Conservation (phyloP, 2,113 vertebrate species). For the Chiloscyllium plagiosum region DNA sequence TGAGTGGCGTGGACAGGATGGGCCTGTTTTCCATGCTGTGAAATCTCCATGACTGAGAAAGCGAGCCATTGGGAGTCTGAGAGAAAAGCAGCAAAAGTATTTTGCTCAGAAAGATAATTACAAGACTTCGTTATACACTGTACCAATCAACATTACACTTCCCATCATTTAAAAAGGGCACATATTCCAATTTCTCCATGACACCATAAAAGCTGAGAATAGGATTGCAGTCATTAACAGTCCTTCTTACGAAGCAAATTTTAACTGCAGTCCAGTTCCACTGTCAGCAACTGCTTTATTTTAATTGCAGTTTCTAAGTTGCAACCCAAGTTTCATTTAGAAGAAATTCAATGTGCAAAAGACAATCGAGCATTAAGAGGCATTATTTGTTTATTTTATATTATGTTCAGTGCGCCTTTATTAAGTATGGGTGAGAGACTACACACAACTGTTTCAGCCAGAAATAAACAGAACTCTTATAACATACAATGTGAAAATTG, state of each 20-base stretch:
- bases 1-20: too few relatives aligned
- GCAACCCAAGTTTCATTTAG: neutral
- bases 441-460: neutral
- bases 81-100: neutral
- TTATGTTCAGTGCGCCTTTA: neutral
- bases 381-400: neutral
- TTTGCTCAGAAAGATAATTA: neutral
- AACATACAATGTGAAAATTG: neutral
- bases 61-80: neutral
- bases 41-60: neutral
- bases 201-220: neutral
- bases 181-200: neutral
- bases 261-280: neutral
- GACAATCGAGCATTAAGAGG: neutral
- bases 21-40: too few relatives aligned
- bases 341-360: neutral
- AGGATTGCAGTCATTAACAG: neutral
- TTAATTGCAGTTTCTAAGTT: neutral
- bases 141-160: neutral
- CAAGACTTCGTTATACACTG: neutral
- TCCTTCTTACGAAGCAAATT: neutral
- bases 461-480: neutral
- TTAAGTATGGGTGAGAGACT: neutral
- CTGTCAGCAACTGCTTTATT: neutral
- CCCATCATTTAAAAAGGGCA: neutral